Base-by-base conservation (phyloP, 2,888 invertebrate species). In the Drosophila planitibia region DNA sequence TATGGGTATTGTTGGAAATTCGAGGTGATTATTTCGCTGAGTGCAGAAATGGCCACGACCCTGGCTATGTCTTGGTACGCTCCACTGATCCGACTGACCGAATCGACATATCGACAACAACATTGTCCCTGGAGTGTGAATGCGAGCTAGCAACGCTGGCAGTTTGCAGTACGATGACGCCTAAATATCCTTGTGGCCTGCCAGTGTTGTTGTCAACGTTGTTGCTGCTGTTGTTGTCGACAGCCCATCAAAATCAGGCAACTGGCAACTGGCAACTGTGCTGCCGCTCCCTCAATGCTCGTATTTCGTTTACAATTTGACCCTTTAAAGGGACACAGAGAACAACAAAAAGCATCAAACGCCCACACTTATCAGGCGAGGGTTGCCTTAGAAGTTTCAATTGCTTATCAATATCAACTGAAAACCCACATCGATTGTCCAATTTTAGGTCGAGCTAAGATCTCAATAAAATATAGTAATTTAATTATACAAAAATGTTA, bases 251-350 rank as follows among this genome's bases (percentile, higher is more conserved):
- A 82, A 82, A 80, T 82, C 82, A 82, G 83, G 83, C 83, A 76
- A 65, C 70, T 71, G 67, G 83, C 83, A 76, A 65, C 70, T 71
- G 67, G 67, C 28, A 52, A 47, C 47, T 47, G 30, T 66, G 79
- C 55, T 74, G 74, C 37, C 65, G 70, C 70, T 72, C 82, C 82
- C 88, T 76, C 69, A 71, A 58, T 71, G 81, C 84, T 89, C 79
- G 84, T 87, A 89, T 85, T 85, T 84, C 89, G 89, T 82, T 89
- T 85, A 87, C 84, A 87, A 84, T 82, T 89, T 88, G 89, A 87
- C 87, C 87, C 82, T 81, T 80, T 80, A 89, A 87, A 83, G 81
- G 79, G 79, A 79, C 73, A 79, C 77, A 75, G 69, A 74, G 75
- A 76, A 72, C 72, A 74, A 70, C 68, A 73, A 70, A 68, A 54